Evolutionary conservation across 1,140 invertebrate species (phyloP), one percentile per base, ranked within the genome.

Genomic region (Sweltsa coloradensis): DNA sequence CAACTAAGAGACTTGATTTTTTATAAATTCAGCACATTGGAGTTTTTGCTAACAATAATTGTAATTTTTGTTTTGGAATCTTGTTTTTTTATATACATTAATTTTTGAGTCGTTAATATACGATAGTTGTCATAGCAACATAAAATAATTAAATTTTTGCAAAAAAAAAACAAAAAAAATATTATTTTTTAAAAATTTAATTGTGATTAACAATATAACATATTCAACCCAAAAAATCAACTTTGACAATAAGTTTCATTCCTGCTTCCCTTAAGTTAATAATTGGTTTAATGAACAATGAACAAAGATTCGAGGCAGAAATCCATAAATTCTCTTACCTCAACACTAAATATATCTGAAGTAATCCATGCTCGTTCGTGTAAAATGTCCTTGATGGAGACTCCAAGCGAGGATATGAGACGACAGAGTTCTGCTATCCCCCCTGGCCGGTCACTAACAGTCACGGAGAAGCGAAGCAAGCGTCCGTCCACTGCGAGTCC

Each of bases 401-500:
- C 74, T 26, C 78, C 78, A 13, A 70, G 47, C 27, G 62, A 59
- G 13, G 67, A 60, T 16, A 81, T 57, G 7, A 71, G 50, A 40
- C 64, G 62, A n/a, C 71, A 67, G 3, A 80, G 59, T 53, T 81
- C 75, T 22, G 75, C 71, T 13, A 80, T 72, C 5, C 76, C 74
- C 41, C 69, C 70, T n/a, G 70, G 72, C 52, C 72, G 57, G 57
- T 81, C 79, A 50, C 65, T 70, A 6, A 80, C 71, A 22, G 69
- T 75, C 43, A 83, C 79, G 41, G 71, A 71, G 58, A 85, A 81
- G 55, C 77, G 74, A 29, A 81, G 62, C 7, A 86, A 60, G 21
- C 83, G 64, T 7, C 78, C 78, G 62, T 84, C 81, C 26, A 72
- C 78, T 16, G 79, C 78, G 41, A 85, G 61, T 49, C 81, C 83